These are phyloP conservation scores for Potamarius usumacintae DNA, from an alignment of 2,113 vertebrate species.

Conservation along the genomic window DNA sequence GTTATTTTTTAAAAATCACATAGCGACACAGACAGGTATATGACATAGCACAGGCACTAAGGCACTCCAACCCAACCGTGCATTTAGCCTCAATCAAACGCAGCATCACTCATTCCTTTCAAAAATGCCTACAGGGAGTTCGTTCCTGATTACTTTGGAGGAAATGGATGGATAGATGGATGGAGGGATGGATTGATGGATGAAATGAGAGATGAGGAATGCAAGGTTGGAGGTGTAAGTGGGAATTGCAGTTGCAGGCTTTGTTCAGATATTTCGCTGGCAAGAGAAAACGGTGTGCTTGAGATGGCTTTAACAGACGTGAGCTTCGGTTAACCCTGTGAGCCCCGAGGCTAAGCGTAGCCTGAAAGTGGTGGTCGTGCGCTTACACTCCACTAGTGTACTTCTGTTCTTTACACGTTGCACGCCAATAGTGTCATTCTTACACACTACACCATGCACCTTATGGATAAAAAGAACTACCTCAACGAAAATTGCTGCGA, in stretches of 20 bases:
- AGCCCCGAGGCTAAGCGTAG: background rate
- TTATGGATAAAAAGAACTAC: no score
- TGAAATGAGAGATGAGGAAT: constrained; percentile 51
- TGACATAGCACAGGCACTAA: background rate
- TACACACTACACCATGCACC: no score
- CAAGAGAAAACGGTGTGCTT: constrained; percentile 61
- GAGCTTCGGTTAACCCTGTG: constrained; percentile 36
- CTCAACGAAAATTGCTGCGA: no score
- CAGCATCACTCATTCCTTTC: constrained; percentile 13
- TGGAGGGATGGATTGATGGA: constrained; percentile 52
- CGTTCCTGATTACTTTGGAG: constrained; percentile 15
- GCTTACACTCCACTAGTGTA: no score
- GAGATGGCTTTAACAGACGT: constrained; percentile 70
- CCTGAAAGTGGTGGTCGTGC: background rate
- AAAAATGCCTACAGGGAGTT: constrained; percentile 15
- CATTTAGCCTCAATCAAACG: constrained; percentile 1
- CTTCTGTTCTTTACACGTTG: no score
- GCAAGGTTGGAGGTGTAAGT: constrained; percentile 46
- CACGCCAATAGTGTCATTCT: no score
- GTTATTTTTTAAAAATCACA: background rate
- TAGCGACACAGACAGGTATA: background rate
- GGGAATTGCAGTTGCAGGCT: constrained; percentile 40
- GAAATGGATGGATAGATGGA: constrained; percentile 31
- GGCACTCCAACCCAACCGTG: constrained; percentile 3
- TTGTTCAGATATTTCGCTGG: constrained; percentile 37